A percentile compares a stretch with the other conserved stretches of the same genome.
Conservation (phyloP, 64 coral and sea anemone species). For the Pocillopora verrucosa region DNA sequence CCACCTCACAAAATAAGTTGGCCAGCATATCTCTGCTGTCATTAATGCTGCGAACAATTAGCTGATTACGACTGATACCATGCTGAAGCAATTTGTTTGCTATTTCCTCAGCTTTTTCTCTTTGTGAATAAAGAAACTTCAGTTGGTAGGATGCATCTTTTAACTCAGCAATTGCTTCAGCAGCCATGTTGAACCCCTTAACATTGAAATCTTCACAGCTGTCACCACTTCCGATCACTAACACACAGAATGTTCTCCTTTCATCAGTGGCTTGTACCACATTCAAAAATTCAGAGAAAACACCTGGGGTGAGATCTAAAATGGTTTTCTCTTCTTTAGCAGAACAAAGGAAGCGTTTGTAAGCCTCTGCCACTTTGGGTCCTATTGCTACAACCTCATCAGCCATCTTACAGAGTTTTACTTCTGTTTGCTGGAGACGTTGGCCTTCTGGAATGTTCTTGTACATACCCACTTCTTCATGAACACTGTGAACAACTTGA, state of each 20-base stretch:
- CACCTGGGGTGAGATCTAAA: not conserved
- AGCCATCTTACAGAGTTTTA: not conserved
- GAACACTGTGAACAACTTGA: not conserved
- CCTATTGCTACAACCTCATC: constrained; percentile 1
- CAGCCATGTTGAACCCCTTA: not conserved
- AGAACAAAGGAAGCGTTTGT: not conserved
- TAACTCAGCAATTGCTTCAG: constrained; percentile 19
- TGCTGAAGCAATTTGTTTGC: not conserved
- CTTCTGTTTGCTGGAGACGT: not conserved
- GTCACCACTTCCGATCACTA: constrained; percentile 14
- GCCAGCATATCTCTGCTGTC: constrained; percentile 13
- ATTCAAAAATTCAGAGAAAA: constrained; percentile 6
- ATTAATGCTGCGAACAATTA: not conserved
- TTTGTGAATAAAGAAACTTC: not conserved
- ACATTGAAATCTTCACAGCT: constrained; percentile 3
- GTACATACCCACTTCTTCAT: constrained; percentile 24
- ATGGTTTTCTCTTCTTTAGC: not conserved
- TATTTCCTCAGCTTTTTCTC: not conserved
- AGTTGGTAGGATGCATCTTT: not conserved
- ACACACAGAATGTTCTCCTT: not conserved
- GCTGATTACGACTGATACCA: not conserved
- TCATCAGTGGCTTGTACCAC: not conserved
- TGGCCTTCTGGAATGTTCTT: not conserved
- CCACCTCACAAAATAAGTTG: constrained; percentile 15
- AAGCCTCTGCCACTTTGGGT: constrained; percentile 22